A percentile compares a stretch with the other conserved stretches of the same genome.
Conservation (phyloP, 2,113 vertebrate genomes). For the Dryoscopus gambensis region DNA sequence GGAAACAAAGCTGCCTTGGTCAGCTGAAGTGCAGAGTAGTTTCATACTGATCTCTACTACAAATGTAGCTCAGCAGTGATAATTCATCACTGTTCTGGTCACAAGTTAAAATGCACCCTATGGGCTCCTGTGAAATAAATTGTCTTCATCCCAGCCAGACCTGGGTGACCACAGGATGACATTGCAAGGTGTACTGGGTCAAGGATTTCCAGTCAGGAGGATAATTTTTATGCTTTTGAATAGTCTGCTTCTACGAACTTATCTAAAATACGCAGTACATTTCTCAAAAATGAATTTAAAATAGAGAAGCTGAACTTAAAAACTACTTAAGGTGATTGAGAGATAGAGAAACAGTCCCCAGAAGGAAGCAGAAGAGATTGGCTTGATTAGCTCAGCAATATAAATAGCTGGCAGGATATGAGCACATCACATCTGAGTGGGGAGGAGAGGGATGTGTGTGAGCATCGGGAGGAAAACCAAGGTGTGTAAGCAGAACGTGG, state of each 20-base stretch:
- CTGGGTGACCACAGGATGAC: neutral
- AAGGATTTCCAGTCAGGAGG: neutral
- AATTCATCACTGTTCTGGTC: neutral
- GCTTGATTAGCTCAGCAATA: neutral
- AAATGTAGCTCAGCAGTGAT: neutral
- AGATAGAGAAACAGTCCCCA: neutral
- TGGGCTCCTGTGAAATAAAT: neutral
- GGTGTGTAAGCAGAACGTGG: neutral
- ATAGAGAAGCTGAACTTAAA: neutral
- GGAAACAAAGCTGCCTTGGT: fast-evolving
- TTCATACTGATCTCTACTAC: neutral
- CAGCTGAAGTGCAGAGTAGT: neutral
- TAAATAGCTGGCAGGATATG: neutral
- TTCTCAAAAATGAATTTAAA: neutral
- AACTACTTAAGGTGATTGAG: constrained; percentile 5
- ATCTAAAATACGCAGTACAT: neutral
- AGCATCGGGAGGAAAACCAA: neutral
- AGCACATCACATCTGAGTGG: neutral
- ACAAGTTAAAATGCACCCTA: neutral
- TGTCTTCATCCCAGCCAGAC: neutral
- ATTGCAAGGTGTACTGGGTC: neutral
- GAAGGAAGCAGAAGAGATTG: neutral
- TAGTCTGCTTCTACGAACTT: neutral
- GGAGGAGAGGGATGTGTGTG: neutral
- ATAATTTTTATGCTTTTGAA: neutral